Conservation (phyloP, 2,113 vertebrate genomes). For the Malurus alboscapulatus region DNA sequence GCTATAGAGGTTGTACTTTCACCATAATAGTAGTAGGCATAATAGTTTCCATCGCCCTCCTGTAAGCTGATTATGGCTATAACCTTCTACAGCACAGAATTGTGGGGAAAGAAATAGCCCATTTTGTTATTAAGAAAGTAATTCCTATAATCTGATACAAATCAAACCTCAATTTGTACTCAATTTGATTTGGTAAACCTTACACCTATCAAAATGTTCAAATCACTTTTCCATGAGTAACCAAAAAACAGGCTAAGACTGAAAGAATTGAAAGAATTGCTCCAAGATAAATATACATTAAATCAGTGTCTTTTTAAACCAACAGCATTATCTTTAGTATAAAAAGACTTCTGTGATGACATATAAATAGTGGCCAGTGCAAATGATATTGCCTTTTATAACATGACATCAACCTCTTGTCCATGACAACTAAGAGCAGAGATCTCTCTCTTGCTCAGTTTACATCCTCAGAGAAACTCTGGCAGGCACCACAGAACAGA, state of each 20-base stretch:
- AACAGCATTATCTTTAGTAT: not conserved
- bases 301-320: not conserved
- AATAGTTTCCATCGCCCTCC: not conserved
- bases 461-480: not conserved
- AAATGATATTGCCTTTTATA: not conserved
- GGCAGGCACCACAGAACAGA: not conserved
- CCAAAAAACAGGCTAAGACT: not conserved
- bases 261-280: not conserved
- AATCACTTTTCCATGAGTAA: not conserved
- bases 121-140: not conserved
- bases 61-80: not conserved
- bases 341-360: not conserved
- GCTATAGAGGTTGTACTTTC: not conserved
- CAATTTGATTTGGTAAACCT: rapidly evolving
- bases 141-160: not conserved
- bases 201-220: not conserved
- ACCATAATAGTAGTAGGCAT: not conserved
- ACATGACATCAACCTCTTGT: not conserved
- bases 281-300: not conserved
- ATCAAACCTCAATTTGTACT: not conserved
- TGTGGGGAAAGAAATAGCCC: not conserved
- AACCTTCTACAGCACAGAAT: not conserved
- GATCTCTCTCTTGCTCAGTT: not conserved
- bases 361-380: not conserved
- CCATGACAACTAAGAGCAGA: not conserved